Evolutionary conservation across 2,888 invertebrate species (phyloP).

Genomic region (Netelia inedita): DNA sequence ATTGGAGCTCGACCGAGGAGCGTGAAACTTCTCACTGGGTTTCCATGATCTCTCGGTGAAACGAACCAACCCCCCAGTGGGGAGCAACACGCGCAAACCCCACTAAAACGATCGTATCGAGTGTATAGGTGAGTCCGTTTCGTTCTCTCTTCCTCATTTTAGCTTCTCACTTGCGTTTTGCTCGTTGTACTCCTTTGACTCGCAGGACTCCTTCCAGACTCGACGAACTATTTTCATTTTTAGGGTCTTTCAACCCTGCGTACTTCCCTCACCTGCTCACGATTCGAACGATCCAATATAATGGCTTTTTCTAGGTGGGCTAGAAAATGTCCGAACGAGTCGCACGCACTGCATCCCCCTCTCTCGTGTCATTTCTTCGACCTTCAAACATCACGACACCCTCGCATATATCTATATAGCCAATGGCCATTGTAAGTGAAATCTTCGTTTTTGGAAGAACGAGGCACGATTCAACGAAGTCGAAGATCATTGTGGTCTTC

Average conservation of each 20-base stretch:
- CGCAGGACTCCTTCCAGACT: conserved; percentile 28
- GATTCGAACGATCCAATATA: conserved; percentile 45
- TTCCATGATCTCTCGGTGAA: conserved; percentile 29
- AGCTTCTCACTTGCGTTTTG: neutral
- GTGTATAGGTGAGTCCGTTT: conserved; percentile 36
- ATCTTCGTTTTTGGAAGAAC: conserved; percentile 29
- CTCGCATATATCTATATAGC: conserved; percentile 29
- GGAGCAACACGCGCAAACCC: conserved; percentile 70
- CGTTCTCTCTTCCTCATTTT: conserved; percentile 25
- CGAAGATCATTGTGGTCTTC: conserved; percentile 67
- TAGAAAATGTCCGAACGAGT: conserved; percentile 50
- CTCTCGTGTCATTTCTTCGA: conserved; percentile 33
- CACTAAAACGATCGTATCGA: conserved; percentile 63
- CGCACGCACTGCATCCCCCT: conserved; percentile 55
- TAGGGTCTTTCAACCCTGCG: conserved; percentile 2
- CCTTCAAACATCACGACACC: conserved; percentile 47
- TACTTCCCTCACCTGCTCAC: conserved; percentile 58
- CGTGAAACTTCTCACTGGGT: no score
- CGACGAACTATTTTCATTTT: conserved; percentile 18
- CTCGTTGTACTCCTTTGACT: conserved; percentile 38
- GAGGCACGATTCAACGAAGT: conserved; percentile 62
- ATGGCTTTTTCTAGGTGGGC: conserved; percentile 59
- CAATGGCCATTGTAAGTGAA: conserved; percentile 24
- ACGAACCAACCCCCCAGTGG: conserved; percentile 63
- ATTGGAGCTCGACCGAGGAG: conserved; percentile 65